Evolutionary conservation across 1,140 invertebrate genomes (phyloP), one percentile per base, ranked within the genome.

Genomic region (Mycetomoellerius zeteki): DNA sequence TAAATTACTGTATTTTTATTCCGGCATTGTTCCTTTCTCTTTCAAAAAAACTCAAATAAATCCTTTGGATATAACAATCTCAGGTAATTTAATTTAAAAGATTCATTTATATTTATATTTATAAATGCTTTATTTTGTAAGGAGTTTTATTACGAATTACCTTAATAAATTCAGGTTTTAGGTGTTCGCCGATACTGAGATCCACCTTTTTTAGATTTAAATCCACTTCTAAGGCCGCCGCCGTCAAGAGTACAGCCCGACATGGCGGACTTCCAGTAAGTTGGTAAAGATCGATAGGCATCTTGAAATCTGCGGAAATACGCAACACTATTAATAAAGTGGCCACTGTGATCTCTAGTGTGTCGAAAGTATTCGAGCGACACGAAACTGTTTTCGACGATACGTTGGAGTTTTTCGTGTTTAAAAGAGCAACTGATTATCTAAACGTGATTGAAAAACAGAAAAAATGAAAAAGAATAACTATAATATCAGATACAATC

Each of bases 241-340:
- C 94, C 0, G 96, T 93, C 47, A 97, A 94, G 82, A 96, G 92
- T 2, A 97, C 96, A 0, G 96, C 95, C 2, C 97, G 95, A 67
- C 96, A 96, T 0, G 96, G 96, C 3, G 96, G 92, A 89, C 96
- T 96, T 7, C 81, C 88, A 19, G 96, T 93, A 19, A 93, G 87
- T 91, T 96, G 96, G 93, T 97, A 97, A 4, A 97, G 93, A 86
- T 96, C 96, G 54, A 95, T 90, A 21, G 91, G 76, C 90, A 91
- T 91, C 47, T 88, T 88, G 3, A 24, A 52, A 75, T 77, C 88
- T 90, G 71, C 14, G 50, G 82, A 24, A 10, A 52, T 3, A 16
- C 1, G 50, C 5, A 3, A 81, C 33, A 6, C 43, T 71, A n/a
- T 24, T 69, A 81, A 81, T 69, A 47, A 81, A 56, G 50, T 37